phyloP scores from a whole-genome alignment of 2,797 vertebrate species.

The Morelia viridis region DNA sequence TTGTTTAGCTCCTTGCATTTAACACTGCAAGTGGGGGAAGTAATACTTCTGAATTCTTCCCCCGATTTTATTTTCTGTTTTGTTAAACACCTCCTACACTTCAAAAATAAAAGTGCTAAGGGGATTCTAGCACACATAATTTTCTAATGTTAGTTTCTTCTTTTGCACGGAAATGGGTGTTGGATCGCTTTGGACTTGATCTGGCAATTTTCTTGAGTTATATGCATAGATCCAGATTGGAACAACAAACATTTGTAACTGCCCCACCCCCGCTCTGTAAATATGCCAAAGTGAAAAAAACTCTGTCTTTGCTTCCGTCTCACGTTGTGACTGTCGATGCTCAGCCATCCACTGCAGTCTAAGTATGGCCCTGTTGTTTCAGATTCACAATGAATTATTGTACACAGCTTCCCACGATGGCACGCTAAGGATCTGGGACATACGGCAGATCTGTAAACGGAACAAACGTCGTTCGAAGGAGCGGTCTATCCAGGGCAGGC shows the following conservation, averaged over 20 bases:
- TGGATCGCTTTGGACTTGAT: background rate
- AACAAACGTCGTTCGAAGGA: slow-evolving; percentile 60
- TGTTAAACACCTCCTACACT: background rate
- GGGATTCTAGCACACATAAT: background rate
- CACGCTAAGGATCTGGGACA: slow-evolving; percentile 77
- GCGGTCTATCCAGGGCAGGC: slow-evolving; percentile 57
- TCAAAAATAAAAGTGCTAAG: background rate
- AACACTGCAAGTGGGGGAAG: background rate
- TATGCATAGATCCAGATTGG: background rate
- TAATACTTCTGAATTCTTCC: background rate
- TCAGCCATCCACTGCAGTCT: accelerated
- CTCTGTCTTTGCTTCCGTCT: slow-evolving; percentile 1
- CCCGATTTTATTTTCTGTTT: background rate
- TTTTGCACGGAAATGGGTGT: background rate
- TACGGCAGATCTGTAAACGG: slow-evolving; percentile 70
- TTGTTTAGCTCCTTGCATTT: too few species aligned
- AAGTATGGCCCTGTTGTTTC: slow-evolving; percentile 48
- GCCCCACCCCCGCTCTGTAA: slow-evolving; percentile 9
- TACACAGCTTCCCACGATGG: slow-evolving; percentile 81
- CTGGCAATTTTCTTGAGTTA: background rate
- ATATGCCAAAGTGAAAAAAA: slow-evolving; percentile 5
- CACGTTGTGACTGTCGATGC: background rate
- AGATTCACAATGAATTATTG: slow-evolving; percentile 77
- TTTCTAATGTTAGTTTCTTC: background rate
- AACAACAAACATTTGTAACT: background rate